Evolutionary conservation across 2,888 invertebrate species (phyloP).

Genomic region (Adela reaumurella): DNA sequence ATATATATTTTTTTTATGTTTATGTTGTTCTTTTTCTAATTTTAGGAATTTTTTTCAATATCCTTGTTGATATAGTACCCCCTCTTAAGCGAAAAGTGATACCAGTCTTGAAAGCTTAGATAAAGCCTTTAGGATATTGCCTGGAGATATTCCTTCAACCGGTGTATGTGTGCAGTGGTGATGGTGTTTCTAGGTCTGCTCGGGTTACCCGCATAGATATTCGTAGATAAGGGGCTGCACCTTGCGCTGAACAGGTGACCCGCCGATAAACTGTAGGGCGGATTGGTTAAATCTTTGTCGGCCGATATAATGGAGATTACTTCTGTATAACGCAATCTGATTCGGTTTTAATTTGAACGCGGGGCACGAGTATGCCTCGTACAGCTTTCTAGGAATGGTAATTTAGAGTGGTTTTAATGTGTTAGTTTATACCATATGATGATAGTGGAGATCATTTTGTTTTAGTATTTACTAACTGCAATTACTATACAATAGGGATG

Average conservation of each 20-base stretch:
- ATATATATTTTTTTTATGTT: too few species aligned
- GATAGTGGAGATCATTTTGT: too few species aligned
- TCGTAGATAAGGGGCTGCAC: not conserved
- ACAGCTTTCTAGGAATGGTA: too few species aligned
- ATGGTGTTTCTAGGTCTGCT: not conserved
- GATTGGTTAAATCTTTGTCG: not conserved
- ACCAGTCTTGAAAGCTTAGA: not conserved
- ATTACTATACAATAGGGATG: too few species aligned
- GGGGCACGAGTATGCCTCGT: too few species aligned
- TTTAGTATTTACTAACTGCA: too few species aligned
- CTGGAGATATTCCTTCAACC: not conserved
- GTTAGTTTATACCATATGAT: too few species aligned
- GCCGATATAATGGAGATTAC: not conserved
- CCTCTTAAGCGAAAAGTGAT: not conserved
- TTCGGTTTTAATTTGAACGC: not conserved
- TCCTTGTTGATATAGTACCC: too few species aligned
- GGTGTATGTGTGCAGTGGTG: not conserved
- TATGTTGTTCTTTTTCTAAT: too few species aligned
- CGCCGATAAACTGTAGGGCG: not conserved
- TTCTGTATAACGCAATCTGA: not conserved
- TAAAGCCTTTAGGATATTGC: not conserved
- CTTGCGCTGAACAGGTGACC: not conserved
- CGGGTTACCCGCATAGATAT: not conserved
- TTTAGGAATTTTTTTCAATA: too few species aligned
- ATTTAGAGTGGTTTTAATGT: too few species aligned